Percentiles rank a stretch among this genome's conserved stretches.
These are phyloP conservation scores for Gallinago solitaria DNA, from an alignment of 2,797 vertebrate genomes.

Conservation along the genomic window DNA sequence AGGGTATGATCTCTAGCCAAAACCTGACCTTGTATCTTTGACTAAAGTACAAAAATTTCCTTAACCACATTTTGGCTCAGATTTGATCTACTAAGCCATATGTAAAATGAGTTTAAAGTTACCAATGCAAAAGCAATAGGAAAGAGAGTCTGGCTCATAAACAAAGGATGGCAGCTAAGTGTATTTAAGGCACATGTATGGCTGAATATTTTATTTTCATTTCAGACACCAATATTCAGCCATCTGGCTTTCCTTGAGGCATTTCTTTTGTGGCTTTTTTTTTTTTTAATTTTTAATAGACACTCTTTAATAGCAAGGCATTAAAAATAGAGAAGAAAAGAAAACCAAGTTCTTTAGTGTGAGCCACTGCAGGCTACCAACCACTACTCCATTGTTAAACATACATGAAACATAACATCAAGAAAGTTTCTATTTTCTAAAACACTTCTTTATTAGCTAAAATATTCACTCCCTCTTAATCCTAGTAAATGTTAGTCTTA, in stretches of 20 bases:
- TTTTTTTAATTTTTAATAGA: not conserved
- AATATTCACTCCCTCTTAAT: constrained; percentile 50
- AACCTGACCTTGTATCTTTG: not conserved
- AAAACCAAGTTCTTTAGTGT: not conserved
- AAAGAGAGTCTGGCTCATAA: not conserved
- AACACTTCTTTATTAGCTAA: constrained; percentile 70
- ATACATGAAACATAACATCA: constrained; percentile 23
- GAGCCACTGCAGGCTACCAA: constrained; percentile 28
- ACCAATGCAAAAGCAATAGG: not conserved
- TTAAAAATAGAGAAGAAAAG: constrained; percentile 51
- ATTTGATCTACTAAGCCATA: constrained; percentile 16
- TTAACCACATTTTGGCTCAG: not conserved
- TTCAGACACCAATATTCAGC: constrained; percentile 55
- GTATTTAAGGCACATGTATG: constrained; percentile 50
- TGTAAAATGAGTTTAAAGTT: constrained; percentile 17
- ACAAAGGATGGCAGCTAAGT: constrained; percentile 39
- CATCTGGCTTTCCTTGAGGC: constrained; percentile 70
- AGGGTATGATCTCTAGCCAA: not conserved
- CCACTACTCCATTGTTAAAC: constrained; percentile 35
- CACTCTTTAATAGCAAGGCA: constrained; percentile 25
- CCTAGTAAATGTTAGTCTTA: not conserved
- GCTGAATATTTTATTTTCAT: constrained; percentile 67
- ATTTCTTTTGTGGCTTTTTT: constrained; percentile 1
- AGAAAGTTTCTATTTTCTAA: constrained; percentile 60
- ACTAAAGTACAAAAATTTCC: not conserved